Evolutionary conservation across 2,113 vertebrate genomes (phyloP).

Genomic region (Ciconia boyciana): DNA sequence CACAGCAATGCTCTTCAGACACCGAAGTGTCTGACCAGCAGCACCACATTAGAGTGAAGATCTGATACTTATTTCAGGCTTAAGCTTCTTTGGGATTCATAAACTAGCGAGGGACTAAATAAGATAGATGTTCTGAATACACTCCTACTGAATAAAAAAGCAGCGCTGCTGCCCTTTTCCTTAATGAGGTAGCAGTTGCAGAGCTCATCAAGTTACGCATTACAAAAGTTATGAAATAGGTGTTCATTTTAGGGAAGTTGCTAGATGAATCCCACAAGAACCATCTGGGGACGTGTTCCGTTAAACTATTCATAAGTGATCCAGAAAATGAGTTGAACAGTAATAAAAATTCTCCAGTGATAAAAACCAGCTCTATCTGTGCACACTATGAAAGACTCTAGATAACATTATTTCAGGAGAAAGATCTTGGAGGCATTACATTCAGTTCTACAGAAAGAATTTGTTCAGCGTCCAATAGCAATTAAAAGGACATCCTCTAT

Average conservation of each 20-base stretch:
- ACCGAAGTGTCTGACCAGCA: not conserved
- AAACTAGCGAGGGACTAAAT: not conserved
- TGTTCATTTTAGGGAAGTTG: not conserved
- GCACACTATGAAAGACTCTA: not conserved
- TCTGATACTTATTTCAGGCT: not conserved
- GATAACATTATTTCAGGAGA: not conserved
- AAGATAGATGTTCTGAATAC: not conserved
- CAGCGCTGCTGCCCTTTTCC: not conserved
- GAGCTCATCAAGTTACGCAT: not conserved
- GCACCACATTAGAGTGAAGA: rapidly evolving
- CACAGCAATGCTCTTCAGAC: not conserved
- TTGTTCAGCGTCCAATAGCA: not conserved
- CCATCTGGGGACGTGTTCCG: not conserved
- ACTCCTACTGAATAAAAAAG: not conserved
- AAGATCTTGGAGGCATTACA: not conserved
- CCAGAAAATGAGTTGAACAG: conserved; percentile 8
- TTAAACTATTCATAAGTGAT: conserved; percentile 33
- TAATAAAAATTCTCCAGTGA: conserved; percentile 1
- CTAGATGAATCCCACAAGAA: conserved; percentile 9
- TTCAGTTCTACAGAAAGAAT: not conserved
- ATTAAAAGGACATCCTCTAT: not conserved
- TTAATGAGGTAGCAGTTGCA: not conserved
- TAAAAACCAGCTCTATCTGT: not conserved
- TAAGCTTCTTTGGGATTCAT: not conserved
- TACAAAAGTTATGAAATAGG: not conserved